Conservation (phyloP, 2,797 vertebrate genomes). For the Gallirallus australis region DNA sequence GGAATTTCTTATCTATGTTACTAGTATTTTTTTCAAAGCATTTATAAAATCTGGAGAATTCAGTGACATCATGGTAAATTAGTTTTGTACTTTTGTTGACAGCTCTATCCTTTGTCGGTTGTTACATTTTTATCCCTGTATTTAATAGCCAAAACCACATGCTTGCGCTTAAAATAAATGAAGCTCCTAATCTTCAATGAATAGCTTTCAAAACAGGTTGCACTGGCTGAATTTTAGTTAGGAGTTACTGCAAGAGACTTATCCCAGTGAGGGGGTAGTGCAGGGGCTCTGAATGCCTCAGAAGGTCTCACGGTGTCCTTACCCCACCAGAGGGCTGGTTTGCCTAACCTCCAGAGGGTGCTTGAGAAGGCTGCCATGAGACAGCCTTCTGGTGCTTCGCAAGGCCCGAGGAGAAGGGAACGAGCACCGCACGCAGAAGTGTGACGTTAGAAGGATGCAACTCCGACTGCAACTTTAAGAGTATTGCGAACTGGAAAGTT, state of each 20-base stretch:
- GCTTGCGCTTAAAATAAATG: not conserved
- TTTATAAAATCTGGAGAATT: not conserved
- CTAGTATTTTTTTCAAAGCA: not conserved
- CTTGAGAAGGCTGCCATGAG: not conserved
- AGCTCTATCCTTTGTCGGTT: not conserved
- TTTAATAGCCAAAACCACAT: not conserved
- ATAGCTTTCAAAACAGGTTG: not conserved
- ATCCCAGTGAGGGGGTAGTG: not conserved
- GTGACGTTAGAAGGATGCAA: not conserved
- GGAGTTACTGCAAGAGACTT: not conserved
- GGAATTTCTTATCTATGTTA: not conserved
- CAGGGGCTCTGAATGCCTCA: not conserved
- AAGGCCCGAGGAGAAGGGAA: not conserved
- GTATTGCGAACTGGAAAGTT: not conserved
- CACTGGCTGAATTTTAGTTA: not conserved
- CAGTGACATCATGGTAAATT: not conserved
- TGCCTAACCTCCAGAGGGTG: not conserved
- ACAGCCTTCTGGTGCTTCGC: not conserved
- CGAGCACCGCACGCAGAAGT: not conserved
- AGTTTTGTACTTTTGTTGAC: not conserved
- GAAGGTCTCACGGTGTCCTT: not conserved
- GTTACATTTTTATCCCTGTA: not conserved
- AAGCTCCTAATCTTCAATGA: not conserved
- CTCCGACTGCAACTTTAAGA: not conserved
- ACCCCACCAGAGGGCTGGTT: conserved; percentile 70